Percentiles rank a stretch among this genome's conserved stretches.
These are phyloP conservation scores for Scylla paramamosain DNA, from an alignment of 1,140 invertebrate genomes.

Conservation along the genomic window DNA sequence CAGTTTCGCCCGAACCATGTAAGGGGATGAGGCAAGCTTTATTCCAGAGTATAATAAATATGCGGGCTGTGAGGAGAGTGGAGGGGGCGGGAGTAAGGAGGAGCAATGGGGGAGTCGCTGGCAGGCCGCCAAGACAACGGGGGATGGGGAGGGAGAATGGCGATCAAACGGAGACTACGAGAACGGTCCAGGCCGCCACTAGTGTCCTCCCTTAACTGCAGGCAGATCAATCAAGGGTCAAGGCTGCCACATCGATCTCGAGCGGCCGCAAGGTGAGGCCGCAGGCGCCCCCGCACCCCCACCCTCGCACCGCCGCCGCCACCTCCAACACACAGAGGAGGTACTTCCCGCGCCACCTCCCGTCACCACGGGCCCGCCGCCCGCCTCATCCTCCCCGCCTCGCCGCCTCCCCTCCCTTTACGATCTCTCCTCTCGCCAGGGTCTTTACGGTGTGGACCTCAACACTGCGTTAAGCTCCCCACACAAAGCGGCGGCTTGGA, in stretches of 20 bases:
- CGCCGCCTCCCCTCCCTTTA: background rate
- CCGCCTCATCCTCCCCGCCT: background rate
- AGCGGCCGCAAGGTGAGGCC: slow-evolving; percentile 57
- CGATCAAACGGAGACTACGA: background rate
- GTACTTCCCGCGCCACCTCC: slow-evolving; percentile 53
- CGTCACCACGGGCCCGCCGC: background rate
- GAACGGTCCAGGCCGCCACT: background rate
- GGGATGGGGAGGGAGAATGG: background rate
- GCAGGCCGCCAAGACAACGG: background rate
- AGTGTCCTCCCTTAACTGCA: slow-evolving; percentile 15
- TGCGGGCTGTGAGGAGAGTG: background rate
- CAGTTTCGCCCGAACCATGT: background rate
- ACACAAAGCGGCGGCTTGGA: background rate
- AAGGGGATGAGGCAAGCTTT: background rate
- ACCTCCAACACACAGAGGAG: slow-evolving; percentile 36
- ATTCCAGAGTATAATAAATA: background rate
- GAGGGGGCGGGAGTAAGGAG: background rate
- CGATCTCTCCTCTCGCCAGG: background rate
- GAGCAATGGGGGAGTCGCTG: background rate
- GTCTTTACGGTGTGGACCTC: background rate
- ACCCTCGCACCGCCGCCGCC: slow-evolving; percentile 23
- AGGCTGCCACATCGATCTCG: slow-evolving; percentile 69
- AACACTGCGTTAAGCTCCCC: slow-evolving; percentile 21
- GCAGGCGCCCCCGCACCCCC: slow-evolving; percentile 42
- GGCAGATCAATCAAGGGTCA: slow-evolving; percentile 62